Evolutionary conservation across 2,113 vertebrate genomes (phyloP).

Genomic region (Collichthys lucidus): DNA sequence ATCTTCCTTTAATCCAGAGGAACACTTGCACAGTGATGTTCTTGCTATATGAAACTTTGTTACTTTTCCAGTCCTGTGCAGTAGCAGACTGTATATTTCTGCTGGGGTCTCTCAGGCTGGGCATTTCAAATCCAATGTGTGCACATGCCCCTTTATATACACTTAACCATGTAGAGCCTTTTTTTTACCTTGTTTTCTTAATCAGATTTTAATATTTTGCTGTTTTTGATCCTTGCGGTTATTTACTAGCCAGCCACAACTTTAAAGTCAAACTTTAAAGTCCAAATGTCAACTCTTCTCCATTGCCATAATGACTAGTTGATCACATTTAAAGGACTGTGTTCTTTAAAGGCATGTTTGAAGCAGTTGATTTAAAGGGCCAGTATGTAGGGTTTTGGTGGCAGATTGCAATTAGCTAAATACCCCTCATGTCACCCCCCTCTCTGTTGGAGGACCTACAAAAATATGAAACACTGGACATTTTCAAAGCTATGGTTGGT

Average conservation of each 20-base stretch:
- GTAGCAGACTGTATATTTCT: slow-evolving; percentile 35
- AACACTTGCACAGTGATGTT: slow-evolving; percentile 22
- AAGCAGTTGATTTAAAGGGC: not conserved
- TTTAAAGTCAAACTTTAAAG: not conserved
- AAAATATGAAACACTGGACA: too few relatives aligned
- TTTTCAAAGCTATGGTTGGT: too few relatives aligned
- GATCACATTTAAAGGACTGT: not conserved
- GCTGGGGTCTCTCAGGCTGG: slow-evolving; percentile 36
- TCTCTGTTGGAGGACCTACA: too few relatives aligned
- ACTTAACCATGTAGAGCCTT: slow-evolving; percentile 46
- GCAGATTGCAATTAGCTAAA: too few relatives aligned
- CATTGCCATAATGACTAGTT: not conserved
- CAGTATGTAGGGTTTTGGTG: too few relatives aligned
- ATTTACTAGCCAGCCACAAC: not conserved
- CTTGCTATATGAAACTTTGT: slow-evolving; percentile 36
- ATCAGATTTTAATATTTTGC: slow-evolving; percentile 39
- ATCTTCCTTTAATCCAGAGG: slow-evolving; percentile 38
- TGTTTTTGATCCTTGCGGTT: slow-evolving; percentile 22
- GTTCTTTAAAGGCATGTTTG: not conserved
- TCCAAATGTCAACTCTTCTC: slow-evolving; percentile 15
- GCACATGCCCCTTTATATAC: slow-evolving; percentile 55
- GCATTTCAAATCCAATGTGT: slow-evolving; percentile 54
- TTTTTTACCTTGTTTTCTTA: slow-evolving; percentile 27
- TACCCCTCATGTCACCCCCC: too few relatives aligned
- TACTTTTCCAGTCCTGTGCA: slow-evolving; percentile 38